phyloP scores from a whole-genome alignment of 2,113 vertebrate species.

The Rhinolophus sinicus region DNA sequence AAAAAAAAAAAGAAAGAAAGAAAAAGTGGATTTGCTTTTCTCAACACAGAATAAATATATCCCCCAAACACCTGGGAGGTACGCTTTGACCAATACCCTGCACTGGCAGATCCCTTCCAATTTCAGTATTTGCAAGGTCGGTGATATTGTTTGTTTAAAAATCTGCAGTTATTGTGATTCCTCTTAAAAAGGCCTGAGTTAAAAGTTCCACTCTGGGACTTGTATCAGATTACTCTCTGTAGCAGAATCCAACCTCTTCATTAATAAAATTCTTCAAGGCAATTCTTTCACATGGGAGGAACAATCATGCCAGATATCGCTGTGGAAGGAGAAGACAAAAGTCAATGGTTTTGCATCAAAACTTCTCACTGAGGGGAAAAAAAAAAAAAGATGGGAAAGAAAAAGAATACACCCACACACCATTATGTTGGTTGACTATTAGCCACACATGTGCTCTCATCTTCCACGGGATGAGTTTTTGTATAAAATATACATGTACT shows the following conservation, averaged over 20 bases:
- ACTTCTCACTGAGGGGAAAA: not conserved
- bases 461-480: conserved; percentile 37
- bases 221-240: conserved; percentile 91
- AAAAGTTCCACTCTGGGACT: conserved; percentile 94
- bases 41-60: conserved; percentile 93
- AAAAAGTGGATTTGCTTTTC: conserved; percentile 86
- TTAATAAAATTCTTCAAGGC: conserved; percentile 93
- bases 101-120: conserved; percentile 82
- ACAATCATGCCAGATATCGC: conserved; percentile 98
- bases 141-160: conserved; percentile 87
- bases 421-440: not conserved
- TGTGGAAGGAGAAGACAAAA: conserved; percentile 83
- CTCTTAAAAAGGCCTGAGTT: conserved; percentile 98
- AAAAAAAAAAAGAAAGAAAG: conserved; percentile 74
- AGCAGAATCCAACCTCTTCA: conserved; percentile 89
- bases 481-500: not conserved
- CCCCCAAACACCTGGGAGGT: conserved; percentile 89
- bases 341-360: conserved; percentile 73
- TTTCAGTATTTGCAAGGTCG: conserved; percentile 86
- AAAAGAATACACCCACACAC: not conserved
- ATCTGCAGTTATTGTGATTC: conserved; percentile 91
- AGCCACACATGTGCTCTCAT: conserved; percentile 32
- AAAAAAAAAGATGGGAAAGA: not conserved
- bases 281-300: conserved; percentile 97
- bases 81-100: conserved; percentile 89